A percentile compares a stretch with the other conserved stretches of the same genome.
Evolutionary conservation across 2,888 invertebrate species (phyloP).

Genomic region (Acronicta leporina): DNA sequence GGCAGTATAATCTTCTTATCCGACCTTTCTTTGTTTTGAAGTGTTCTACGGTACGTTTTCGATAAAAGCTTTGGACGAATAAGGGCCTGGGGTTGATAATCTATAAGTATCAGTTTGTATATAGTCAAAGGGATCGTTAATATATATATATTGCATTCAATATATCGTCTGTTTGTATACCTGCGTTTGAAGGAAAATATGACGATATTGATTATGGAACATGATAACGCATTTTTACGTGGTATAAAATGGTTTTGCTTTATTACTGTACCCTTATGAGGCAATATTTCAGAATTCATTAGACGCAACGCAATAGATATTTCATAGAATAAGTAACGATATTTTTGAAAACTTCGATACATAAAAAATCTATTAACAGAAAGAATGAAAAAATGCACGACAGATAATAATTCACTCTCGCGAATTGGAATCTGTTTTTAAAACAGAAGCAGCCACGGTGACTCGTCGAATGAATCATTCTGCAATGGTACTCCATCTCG

Average conservation of each 20-base stretch:
- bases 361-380: not conserved
- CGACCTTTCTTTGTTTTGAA: constrained; percentile 80
- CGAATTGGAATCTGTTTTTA: constrained; percentile 50
- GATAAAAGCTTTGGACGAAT: constrained; percentile 73
- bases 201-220: constrained; percentile 57
- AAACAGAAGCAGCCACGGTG: constrained; percentile 60
- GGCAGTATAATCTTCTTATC: constrained; percentile 78
- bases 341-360: too few species aligned
- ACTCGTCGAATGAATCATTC: constrained; percentile 72
- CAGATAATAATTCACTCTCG: not conserved
- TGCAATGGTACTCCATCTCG: constrained; percentile 78
- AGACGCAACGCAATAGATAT: constrained; percentile 1
- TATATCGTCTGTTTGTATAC: constrained; percentile 44
- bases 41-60: constrained; percentile 69
- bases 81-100: constrained; percentile 79
- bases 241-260: constrained; percentile 7
- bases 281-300: constrained; percentile 28
- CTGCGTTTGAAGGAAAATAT: constrained; percentile 56
- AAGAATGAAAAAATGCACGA: not conserved
- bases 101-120: constrained; percentile 81
- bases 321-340: too few species aligned
- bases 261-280: constrained; percentile 11
- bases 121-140: constrained; percentile 71
- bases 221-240: constrained; percentile 57
- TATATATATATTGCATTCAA: constrained; percentile 57